Percentiles rank a stretch among this genome's conserved stretches.
phyloP scores from a whole-genome alignment of 1,140 invertebrate species.

The Drosophila willistoni region DNA sequence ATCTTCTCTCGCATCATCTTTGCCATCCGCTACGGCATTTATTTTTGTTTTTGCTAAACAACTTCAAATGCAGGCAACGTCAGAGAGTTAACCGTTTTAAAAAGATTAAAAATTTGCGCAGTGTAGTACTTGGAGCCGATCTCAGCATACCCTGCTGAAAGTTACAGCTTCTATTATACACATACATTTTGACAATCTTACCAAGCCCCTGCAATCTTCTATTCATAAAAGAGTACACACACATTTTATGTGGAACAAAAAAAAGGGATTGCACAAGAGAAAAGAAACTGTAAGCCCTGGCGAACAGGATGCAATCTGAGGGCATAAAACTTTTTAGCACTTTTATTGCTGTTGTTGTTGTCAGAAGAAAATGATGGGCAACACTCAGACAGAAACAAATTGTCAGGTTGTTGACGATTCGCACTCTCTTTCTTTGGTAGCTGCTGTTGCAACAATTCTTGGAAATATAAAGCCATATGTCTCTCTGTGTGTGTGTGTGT shows the following conservation, averaged over 20 bases:
- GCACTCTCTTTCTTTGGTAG: background rate
- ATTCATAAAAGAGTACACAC: background rate
- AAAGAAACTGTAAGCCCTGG: conserved; percentile 9
- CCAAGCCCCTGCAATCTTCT: no score
- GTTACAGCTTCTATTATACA: no score
- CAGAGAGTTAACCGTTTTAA: conserved; percentile 56
- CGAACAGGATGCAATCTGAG: conserved; percentile 71
- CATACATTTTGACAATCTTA: background rate
- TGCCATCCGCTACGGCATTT: conserved; percentile 32
- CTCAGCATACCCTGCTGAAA: background rate
- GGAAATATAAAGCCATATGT: background rate
- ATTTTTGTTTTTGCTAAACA: conserved; percentile 18
- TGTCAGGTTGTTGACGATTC: conserved; percentile 74
- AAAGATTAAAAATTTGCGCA: conserved; percentile 66
- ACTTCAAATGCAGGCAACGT: conserved; percentile 53
- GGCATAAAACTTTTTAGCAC: conserved; percentile 78
- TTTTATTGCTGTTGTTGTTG: conserved; percentile 66
- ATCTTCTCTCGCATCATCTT: conserved; percentile 19
- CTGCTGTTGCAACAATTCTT: conserved; percentile 28
- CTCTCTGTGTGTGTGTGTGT: background rate
- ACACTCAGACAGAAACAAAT: conserved; percentile 69
- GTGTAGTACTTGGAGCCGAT: background rate
- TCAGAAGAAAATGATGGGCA: conserved; percentile 23
- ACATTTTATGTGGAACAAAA: conserved; percentile 23
- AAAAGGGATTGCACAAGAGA: conserved; percentile 19